These are phyloP conservation scores for Molothrus aeneus DNA, from an alignment of 2,797 vertebrate genomes.

Conservation along the genomic window DNA sequence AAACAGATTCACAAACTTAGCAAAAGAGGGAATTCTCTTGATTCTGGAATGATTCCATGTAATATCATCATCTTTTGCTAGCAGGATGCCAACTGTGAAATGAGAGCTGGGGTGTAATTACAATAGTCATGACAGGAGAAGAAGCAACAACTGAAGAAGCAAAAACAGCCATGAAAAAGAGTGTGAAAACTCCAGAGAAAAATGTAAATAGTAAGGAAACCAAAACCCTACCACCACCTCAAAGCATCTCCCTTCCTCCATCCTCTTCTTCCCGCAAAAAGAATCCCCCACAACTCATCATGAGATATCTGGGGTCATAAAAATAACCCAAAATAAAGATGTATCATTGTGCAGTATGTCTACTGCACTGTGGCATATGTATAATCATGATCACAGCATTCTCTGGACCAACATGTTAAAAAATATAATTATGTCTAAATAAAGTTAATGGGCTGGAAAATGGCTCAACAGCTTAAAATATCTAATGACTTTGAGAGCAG, in stretches of 20 bases:
- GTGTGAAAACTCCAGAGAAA: neutral
- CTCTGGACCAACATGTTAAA: slow-evolving; percentile 23
- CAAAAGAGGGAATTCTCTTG: neutral
- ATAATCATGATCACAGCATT: neutral
- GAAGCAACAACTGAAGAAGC: neutral
- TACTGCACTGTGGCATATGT: neutral
- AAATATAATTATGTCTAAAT: slow-evolving; percentile 41
- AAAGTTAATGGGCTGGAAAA: slow-evolving; percentile 57
- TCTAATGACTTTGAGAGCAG: slow-evolving; percentile 32
- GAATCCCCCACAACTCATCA: neutral
- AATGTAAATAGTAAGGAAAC: neutral
- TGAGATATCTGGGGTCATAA: neutral
- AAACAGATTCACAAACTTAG: neutral
- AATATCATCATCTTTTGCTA: neutral
- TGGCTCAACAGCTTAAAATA: slow-evolving; percentile 35
- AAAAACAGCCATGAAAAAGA: neutral
- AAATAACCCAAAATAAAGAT: neutral
- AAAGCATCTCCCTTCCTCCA: neutral
- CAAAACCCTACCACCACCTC: neutral
- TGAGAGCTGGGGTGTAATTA: neutral
- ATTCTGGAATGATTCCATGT: neutral
- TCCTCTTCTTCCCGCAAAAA: accelerated
- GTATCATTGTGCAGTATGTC: neutral
- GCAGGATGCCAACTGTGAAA: neutral
- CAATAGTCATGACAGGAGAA: neutral